Conservation (phyloP, 2,888 invertebrate species). For the Cryptocephalus primarius region DNA sequence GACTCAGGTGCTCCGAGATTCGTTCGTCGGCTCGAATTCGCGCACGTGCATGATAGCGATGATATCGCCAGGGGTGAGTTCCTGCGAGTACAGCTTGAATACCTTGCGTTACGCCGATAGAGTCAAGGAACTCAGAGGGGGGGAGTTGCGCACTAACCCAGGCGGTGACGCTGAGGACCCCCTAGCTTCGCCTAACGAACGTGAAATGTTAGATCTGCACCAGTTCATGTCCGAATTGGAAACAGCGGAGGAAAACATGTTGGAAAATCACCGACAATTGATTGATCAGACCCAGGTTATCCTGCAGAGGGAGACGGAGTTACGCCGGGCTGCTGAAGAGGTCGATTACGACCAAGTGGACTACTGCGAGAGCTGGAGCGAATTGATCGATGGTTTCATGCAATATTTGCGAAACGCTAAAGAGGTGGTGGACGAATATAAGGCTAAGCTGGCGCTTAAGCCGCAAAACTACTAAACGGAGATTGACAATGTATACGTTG, state of each 20-base stretch:
- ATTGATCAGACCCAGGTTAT: constrained; percentile 60
- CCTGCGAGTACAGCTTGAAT: constrained; percentile 96
- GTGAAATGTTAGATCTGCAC: constrained; percentile 88
- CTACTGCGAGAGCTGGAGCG: constrained; percentile 83
- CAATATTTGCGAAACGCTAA: constrained; percentile 61
- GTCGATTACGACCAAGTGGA: constrained; percentile 97
- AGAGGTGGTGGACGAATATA: constrained; percentile 70
- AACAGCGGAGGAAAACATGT: constrained; percentile 85
- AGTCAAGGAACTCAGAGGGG: constrained; percentile 87
- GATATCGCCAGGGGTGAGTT: constrained; percentile 94
- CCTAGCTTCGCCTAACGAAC: constrained; percentile 56
- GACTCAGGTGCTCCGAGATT: constrained; percentile 91
- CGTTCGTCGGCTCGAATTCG: constrained; percentile 96
- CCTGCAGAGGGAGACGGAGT: constrained; percentile 58
- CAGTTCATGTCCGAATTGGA: constrained; percentile 92
- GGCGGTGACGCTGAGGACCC: constrained; percentile 57
- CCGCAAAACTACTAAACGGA: constrained; percentile 53
- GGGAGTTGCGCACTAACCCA: constrained; percentile 54
- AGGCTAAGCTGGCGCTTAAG: constrained; percentile 76
- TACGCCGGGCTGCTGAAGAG: constrained; percentile 74
- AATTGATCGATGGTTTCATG: constrained; percentile 67
- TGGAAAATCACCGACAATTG: constrained; percentile 82
- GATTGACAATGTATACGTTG: too few relatives aligned
- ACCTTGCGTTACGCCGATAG: constrained; percentile 96
- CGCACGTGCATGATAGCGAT: constrained; percentile 99